Base-by-base conservation (phyloP, 64 coral and sea anemone species). In the Orbicella faveolata region DNA sequence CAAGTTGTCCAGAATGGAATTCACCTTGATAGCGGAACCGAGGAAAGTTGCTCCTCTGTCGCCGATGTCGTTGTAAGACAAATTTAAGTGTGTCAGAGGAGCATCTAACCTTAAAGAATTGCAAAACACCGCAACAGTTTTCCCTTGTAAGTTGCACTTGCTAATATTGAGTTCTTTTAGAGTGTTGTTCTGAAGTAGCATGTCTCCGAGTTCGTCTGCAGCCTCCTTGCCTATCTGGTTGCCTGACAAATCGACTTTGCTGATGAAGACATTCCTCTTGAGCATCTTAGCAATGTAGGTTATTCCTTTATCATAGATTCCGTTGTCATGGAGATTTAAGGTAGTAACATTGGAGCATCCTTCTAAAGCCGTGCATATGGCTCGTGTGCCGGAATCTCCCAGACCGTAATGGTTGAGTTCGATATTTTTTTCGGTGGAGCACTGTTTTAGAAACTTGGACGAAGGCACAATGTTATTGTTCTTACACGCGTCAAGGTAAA, bases 271-370 rank as follows among this genome's bases (percentile, higher is more conserved):
- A 57, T 98, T 98, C 13, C 35, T 78, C 52, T 52, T 88, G 73
- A 98, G 34, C 92, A 98, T 98, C 9, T 81, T 81, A 78, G 92
- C 87, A 53, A 98, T 77, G 18, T 25, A 52, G 9, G 23, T 82
- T 15, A 89, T 75, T 17, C 96, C 96, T 51, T 89, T 83, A 26
- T 92, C 89, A 30, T 30, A 12, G 12, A 98, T 94, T 3, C 89
- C 69, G 76, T 92, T 98, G 67, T 92, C 96, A 75, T 94, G 96
- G 52, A 98, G 92, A 92, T 92, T 88, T n/a, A 98, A 62, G 14
- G 36, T 67, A 9, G 41, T 62, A 17, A 94, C 80, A 23, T 85
- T 91, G 0, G 59, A 19, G 57, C 86, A 63, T 65, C 72, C 78
- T 76, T 89, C 51, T 19, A 98, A 73, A 5, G 92, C 81, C 8